These are phyloP conservation scores for Sebastes vulpes DNA, from an alignment of 2,797 vertebrate species.

Conservation along the genomic window DNA sequence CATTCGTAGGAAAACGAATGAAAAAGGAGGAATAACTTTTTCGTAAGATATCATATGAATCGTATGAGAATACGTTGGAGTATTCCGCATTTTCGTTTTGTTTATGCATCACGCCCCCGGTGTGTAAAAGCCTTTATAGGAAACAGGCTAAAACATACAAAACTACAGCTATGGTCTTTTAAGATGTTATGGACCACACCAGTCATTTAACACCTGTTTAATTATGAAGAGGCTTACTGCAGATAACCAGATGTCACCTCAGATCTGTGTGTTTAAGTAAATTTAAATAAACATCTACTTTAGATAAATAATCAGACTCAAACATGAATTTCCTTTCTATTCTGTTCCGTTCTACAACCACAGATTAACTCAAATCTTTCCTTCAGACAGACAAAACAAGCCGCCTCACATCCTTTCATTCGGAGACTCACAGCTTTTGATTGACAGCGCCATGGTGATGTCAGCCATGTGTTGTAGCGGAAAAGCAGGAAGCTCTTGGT, in stretches of 20 bases:
- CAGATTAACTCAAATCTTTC: neutral
- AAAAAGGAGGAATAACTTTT: no score
- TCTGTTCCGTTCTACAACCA: neutral
- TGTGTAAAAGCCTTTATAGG: neutral
- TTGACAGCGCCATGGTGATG: slow-evolving; percentile 10
- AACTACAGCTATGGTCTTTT: neutral
- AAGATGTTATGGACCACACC: neutral
- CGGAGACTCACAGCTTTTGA: neutral
- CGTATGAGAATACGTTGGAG: no score
- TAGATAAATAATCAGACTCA: neutral
- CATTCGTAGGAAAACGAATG: no score
- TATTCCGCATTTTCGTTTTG: no score
- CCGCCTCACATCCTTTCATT: neutral
- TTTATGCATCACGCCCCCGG: neutral
- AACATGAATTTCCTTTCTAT: neutral
- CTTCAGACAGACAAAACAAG: neutral
- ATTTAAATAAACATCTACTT: neutral
- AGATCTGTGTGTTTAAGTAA: neutral
- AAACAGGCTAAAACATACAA: neutral
- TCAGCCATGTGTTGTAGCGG: neutral
- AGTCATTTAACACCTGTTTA: neutral
- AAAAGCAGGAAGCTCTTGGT: slow-evolving; percentile 1
- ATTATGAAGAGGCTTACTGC: neutral
- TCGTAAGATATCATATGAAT: no score
- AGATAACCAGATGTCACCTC: neutral